These are phyloP conservation scores for Dreissena polymorpha DNA, from an alignment of 1,140 invertebrate genomes.

Conservation along the genomic window DNA sequence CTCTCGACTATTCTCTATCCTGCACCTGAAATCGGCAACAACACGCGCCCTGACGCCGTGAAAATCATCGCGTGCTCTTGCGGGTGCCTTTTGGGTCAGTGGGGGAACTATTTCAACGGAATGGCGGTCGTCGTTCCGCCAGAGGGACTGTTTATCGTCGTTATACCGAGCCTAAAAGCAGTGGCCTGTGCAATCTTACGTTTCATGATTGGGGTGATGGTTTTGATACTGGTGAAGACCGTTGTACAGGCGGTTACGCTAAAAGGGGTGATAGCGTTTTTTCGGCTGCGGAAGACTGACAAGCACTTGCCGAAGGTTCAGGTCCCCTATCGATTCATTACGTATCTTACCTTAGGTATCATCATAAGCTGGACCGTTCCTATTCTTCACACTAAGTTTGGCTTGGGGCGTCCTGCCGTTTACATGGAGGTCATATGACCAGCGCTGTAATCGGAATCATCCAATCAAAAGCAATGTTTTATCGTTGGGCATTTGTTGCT, in stretches of 20 bases:
- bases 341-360: constrained; percentile 37
- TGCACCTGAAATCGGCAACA: constrained; percentile 47
- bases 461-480: neutral
- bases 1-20: constrained; percentile 39
- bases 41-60: constrained; percentile 34
- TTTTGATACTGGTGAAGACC: constrained; percentile 35
- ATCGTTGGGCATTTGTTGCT: neutral
- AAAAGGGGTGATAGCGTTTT: constrained; percentile 31
- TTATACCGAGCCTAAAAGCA: constrained; percentile 21
- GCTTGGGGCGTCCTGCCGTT: constrained; percentile 22
- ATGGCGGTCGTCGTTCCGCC: constrained; percentile 29
- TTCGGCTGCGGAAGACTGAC: constrained; percentile 33
- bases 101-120: constrained; percentile 44
- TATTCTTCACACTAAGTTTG: constrained; percentile 47
- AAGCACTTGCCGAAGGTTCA: constrained; percentile 31
- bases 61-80: constrained; percentile 38
- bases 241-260: constrained; percentile 33
- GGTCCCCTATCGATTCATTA: constrained; percentile 40
- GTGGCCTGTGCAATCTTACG: constrained; percentile 31
- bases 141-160: constrained; percentile 22
- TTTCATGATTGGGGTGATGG: constrained; percentile 48
- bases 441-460: neutral
- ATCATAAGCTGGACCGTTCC: constrained; percentile 50
- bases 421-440: constrained; percentile 37
- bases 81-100: constrained; percentile 35